phyloP scores from a whole-genome alignment of 2,888 invertebrate species.

The Erannis defoliaria region DNA sequence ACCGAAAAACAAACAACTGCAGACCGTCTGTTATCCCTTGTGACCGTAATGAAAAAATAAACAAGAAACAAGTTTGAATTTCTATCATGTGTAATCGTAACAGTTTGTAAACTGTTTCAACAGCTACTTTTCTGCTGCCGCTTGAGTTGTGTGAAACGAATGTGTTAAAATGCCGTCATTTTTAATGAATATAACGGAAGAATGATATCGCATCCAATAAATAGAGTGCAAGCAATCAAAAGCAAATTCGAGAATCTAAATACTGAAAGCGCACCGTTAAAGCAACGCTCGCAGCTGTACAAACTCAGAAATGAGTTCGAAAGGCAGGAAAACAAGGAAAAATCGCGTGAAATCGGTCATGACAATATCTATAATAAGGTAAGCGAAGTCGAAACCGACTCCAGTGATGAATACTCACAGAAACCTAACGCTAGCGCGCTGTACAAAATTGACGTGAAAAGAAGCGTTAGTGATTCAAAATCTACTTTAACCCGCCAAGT shows the following conservation, averaged over 20 bases:
- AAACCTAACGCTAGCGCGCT: constrained; percentile 76
- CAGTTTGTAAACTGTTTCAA: constrained; percentile 4
- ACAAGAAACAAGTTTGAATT: constrained; percentile 33
- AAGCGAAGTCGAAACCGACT: constrained; percentile 51
- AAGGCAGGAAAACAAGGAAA: constrained; percentile 42
- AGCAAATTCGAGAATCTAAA: constrained; percentile 88
- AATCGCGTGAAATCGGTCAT: constrained; percentile 31
- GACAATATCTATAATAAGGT: constrained; percentile 40
- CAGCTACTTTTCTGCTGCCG: constrained; percentile 15
- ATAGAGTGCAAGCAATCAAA: constrained; percentile 88
- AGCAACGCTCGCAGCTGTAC: constrained; percentile 51
- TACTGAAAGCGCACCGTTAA: constrained; percentile 61
- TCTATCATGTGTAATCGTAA: constrained; percentile 25
- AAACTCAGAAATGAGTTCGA: constrained; percentile 52
- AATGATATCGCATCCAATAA: constrained; percentile 80
- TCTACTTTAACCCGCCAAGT: constrained; percentile 72
- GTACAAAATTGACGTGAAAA: constrained; percentile 71
- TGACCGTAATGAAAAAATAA: constrained; percentile 24
- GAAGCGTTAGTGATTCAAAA: constrained; percentile 64
- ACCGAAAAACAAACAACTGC: constrained; percentile 13
- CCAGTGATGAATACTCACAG: constrained; percentile 52
- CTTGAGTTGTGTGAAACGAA: constrained; percentile 16
- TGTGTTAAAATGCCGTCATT: constrained; percentile 66
- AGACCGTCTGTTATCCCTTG: constrained; percentile 1
- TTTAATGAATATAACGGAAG: constrained; percentile 68